Evolutionary conservation across 2,797 vertebrate species (phyloP), one percentile per base, ranked within the genome.

Genomic region (Spinus olivaceus): DNA sequence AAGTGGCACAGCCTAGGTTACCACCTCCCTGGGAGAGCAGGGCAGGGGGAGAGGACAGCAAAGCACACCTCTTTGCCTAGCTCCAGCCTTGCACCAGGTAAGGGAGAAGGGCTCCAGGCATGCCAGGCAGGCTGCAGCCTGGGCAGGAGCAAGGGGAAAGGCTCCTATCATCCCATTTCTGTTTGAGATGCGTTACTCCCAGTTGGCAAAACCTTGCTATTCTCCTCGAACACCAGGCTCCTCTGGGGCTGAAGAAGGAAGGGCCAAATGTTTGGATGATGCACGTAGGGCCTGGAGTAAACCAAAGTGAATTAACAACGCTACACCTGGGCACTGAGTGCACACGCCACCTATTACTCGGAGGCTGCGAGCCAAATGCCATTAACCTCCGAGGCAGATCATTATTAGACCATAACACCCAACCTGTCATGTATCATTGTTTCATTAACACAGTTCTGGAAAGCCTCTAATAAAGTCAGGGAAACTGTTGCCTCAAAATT

Each of bases 371-470:
- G 95, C 87, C 95, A 95, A 91, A 92, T 74, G 91, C 94, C 95
- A 96, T 97, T 97, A 96, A 96, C 89, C 92, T 94, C 85, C 88
- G 22, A 96, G 94, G 92, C 87, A 96, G 71, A 93, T 83, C 50
- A 3, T 91, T 95, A 92, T 88, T 86, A 83, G 89, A 77, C 92
- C 95, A 94, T 81, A 95, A 94, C 94, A 96, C 87, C 85, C 91
- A 94, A 95, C 88, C 94, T 94, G 88, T 82, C 89, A 86, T 90
- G 85, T 95, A 92, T 96, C 96, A 96, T 90, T 95, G 95, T 90
- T 96, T 92, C 94, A 97, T 96, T 97, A 97, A 81, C 85, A 81
- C 94, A 67, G 87, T 88, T 92, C 95, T 97, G 94, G 95, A 95
- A 95, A 96, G 67, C 82, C 41, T 96, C 94, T 96, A 93, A 95